These are phyloP conservation scores for Platyura marginata DNA, from an alignment of 1,140 invertebrate genomes.

Conservation along the genomic window DNA sequence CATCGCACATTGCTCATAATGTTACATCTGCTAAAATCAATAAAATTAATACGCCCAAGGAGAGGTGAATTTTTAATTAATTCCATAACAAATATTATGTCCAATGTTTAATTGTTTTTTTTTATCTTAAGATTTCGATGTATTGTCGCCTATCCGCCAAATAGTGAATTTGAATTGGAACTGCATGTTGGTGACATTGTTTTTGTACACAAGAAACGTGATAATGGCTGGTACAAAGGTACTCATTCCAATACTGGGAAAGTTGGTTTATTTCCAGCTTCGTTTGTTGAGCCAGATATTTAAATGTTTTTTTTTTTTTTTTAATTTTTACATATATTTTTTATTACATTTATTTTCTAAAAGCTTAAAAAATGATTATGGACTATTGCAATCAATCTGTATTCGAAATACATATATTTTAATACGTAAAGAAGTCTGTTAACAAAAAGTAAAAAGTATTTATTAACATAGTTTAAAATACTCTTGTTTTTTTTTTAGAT, in stretches of 20 bases:
- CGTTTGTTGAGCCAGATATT: slow-evolving; percentile 58
- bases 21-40: neutral
- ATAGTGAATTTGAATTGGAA: slow-evolving; percentile 81
- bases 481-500: too few relatives aligned
- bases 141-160: slow-evolving; percentile 86
- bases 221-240: slow-evolving; percentile 92
- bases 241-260: slow-evolving; percentile 75
- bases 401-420: too few relatives aligned
- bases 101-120: neutral
- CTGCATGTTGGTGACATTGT: slow-evolving; percentile 80
- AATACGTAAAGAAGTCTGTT: too few relatives aligned
- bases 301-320: neutral
- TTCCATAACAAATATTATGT: neutral
- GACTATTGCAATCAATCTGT: too few relatives aligned
- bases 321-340: neutral
- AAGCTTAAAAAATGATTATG: too few relatives aligned
- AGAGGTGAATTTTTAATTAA: slow-evolving; percentile 12
- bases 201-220: slow-evolving; percentile 77
- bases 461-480: too few relatives aligned
- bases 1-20: slow-evolving; percentile 9
- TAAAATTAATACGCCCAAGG: slow-evolving; percentile 4
- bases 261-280: slow-evolving; percentile 82
- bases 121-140: slow-evolving; percentile 52
- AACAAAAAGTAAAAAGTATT: too few relatives aligned
- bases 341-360: neutral